Evolutionary conservation across 2,888 invertebrate species (phyloP).

Genomic region (Philaethria dido): DNA sequence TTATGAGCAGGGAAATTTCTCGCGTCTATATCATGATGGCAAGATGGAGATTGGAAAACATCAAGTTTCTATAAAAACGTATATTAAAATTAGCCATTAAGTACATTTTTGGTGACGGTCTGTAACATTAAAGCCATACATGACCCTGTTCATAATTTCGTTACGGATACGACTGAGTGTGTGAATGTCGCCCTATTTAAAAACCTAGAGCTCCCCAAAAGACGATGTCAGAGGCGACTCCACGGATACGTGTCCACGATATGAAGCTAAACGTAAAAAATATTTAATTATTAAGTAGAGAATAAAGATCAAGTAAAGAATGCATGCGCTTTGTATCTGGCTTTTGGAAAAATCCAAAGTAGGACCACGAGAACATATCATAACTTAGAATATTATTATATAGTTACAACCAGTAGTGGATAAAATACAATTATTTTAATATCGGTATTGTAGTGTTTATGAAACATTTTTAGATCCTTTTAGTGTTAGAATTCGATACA

Average conservation of each 20-base stretch:
- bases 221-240: conserved; percentile 77
- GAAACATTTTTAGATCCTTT: conserved; percentile 72
- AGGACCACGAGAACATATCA: conserved; percentile 80
- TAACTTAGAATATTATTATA: conserved; percentile 63
- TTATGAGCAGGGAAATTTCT: conserved; percentile 60
- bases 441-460: conserved; percentile 76
- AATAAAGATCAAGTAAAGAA: conserved; percentile 65
- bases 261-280: conserved; percentile 64
- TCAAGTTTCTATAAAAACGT: conserved; percentile 2
- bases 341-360: conserved; percentile 79
- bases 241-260: conserved; percentile 73
- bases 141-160: conserved; percentile 55
- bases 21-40: conserved; percentile 63
- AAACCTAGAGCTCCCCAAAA: conserved; percentile 49
- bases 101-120: conserved; percentile 5
- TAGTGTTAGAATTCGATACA: conserved; percentile 54
- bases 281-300: conserved; percentile 57
- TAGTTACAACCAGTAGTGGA: conserved; percentile 70
- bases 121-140: conserved; percentile 42
- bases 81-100: not conserved
- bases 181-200: conserved; percentile 65
- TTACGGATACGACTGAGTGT: conserved; percentile 47
- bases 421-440: conserved; percentile 81
- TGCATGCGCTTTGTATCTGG: conserved; percentile 83
- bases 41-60: conserved; percentile 12